Evolutionary conservation across 2,888 invertebrate genomes (phyloP).

Genomic region (Drosophila quasianomalipes): DNA sequence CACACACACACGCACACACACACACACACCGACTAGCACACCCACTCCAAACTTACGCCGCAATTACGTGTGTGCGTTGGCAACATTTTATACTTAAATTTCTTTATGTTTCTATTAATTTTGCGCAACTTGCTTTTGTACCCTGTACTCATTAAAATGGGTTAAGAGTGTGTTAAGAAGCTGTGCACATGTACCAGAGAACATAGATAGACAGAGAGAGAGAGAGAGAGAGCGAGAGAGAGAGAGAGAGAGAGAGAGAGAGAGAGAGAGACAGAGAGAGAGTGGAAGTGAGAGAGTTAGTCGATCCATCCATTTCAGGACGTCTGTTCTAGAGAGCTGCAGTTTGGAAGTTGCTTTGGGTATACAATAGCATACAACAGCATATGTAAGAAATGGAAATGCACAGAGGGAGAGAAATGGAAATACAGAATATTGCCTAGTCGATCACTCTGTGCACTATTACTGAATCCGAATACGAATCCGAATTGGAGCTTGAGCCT

Average conservation of each 20-base stretch:
- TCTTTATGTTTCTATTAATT: slow-evolving; percentile 65
- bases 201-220: not conserved
- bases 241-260: not conserved
- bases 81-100: slow-evolving; percentile 67
- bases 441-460: not conserved
- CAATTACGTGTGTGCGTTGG: slow-evolving; percentile 51
- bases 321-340: not conserved
- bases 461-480: slow-evolving; percentile 1
- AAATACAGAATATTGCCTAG: not conserved
- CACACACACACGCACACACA: slow-evolving; percentile 9
- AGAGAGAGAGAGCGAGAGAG: not conserved
- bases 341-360: too few species aligned
- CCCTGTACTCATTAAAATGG: slow-evolving; percentile 5
- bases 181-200: not conserved
- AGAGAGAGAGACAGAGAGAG: not conserved
- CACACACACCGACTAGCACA: not conserved
- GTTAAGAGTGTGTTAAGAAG: not conserved
- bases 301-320: not conserved
- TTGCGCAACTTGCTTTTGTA: slow-evolving; percentile 53
- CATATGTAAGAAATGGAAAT: too few species aligned
- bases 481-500: slow-evolving; percentile 1
- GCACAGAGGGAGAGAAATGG: not conserved
- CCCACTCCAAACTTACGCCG: slow-evolving; percentile 46
- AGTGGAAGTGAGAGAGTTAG: not conserved
- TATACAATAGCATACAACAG: too few species aligned